Conservation (phyloP, 2,113 vertebrate genomes). For the Bettongia penicillata region DNA sequence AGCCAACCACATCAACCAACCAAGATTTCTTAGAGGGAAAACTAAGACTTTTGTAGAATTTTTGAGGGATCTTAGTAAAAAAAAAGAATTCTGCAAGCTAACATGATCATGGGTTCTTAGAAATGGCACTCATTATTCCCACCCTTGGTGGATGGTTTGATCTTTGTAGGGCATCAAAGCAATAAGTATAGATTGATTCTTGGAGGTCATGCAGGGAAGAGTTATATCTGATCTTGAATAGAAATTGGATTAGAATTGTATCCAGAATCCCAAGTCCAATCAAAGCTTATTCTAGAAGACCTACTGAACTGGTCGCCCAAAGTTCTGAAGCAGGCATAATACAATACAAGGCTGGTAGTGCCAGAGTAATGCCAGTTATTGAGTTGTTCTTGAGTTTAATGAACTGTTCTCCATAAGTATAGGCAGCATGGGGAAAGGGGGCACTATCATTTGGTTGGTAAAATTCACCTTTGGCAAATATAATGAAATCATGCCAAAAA, state of each 20-base stretch:
- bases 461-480: neutral
- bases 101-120: neutral
- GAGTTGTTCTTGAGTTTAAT: neutral
- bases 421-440: neutral
- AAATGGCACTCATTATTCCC: neutral
- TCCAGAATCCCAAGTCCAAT: neutral
- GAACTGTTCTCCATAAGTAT: neutral
- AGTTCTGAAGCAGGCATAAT: neutral
- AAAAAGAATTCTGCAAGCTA: neutral
- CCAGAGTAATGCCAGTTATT: neutral
- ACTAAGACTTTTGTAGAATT: neutral
- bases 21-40: neutral
- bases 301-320: neutral
- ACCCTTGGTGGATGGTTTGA: slow-evolving; percentile 14
- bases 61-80: neutral
- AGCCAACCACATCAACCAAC: slow-evolving; percentile 6
- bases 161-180: neutral
- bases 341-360: neutral
- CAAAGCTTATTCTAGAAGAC: neutral
- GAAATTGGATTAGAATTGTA: slow-evolving; percentile 34
- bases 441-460: neutral
- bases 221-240: neutral
- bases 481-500: neutral
- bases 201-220: neutral
- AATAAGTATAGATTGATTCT: slow-evolving; percentile 14